These are phyloP conservation scores for Oreochromis mossambicus DNA, from an alignment of 2,797 vertebrate genomes.

Conservation along the genomic window DNA sequence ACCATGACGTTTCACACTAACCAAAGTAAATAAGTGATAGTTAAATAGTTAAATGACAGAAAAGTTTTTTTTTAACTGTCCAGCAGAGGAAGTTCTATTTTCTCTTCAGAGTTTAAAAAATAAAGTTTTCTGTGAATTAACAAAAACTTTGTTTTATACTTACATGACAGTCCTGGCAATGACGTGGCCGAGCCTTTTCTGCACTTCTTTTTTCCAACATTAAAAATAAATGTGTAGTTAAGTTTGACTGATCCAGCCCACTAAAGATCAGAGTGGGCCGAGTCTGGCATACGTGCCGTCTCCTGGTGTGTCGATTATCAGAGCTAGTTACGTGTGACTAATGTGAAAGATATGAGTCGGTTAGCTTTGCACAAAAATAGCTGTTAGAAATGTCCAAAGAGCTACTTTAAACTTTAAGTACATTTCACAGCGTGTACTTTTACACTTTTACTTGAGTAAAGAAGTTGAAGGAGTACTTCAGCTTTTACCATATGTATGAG, in stretches of 20 bases:
- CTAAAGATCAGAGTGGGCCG: fast-evolving
- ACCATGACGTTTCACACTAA: background rate
- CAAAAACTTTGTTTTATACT: background rate
- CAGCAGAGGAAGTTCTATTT: background rate
- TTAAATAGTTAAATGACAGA: background rate
- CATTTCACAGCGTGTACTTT: background rate
- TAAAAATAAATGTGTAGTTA: background rate
- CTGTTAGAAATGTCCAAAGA: background rate
- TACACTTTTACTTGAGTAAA: background rate
- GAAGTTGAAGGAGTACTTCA: background rate
- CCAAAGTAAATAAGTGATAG: too few relatives aligned
- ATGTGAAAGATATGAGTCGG: background rate
- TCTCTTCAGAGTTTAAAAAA: background rate
- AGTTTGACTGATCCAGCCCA: background rate
- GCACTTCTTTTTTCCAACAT: fast-evolving
- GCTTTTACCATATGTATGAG: background rate
- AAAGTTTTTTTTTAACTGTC: background rate
- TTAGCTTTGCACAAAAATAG: background rate
- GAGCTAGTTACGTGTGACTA: background rate
- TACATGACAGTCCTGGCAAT: background rate
- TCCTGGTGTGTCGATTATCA: background rate
- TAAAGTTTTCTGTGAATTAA: background rate
- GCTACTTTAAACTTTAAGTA: background rate
- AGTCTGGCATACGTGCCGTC: background rate
- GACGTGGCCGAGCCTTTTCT: too few relatives aligned